Evolutionary conservation across 2,797 vertebrate species (phyloP).

Genomic region (Corythornis leucogaster): DNA sequence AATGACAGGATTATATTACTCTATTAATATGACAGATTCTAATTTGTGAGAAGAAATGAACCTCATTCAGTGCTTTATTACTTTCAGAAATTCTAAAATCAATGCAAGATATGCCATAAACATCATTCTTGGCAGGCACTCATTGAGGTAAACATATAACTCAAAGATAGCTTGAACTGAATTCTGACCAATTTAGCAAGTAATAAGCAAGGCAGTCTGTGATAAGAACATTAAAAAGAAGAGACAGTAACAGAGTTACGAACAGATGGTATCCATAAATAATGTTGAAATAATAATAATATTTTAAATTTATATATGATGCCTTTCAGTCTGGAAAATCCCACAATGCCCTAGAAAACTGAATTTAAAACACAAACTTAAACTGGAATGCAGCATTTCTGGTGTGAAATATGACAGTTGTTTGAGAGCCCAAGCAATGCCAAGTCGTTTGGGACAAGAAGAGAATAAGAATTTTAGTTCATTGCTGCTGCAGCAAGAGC

Average conservation of each 20-base stretch:
- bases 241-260: constrained; percentile 42
- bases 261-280: constrained; percentile 64
- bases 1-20: constrained; percentile 51
- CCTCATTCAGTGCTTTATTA: constrained; percentile 59
- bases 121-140: constrained; percentile 59
- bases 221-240: constrained; percentile 61
- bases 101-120: constrained; percentile 65
- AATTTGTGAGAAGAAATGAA: constrained; percentile 71
- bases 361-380: constrained; percentile 40
- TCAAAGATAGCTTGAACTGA: constrained; percentile 62
- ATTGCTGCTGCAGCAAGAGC: constrained; percentile 3
- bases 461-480: constrained; percentile 47
- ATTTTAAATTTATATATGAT: constrained; percentile 67
- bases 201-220: constrained; percentile 56
- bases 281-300: constrained; percentile 65
- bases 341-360: constrained; percentile 41
- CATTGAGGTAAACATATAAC: constrained; percentile 68
- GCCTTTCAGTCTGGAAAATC: constrained; percentile 56
- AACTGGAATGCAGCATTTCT: constrained; percentile 41
- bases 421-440: constrained; percentile 46
- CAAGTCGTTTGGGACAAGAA: constrained; percentile 49
- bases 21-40: constrained; percentile 66
- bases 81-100: constrained; percentile 70
- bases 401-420: constrained; percentile 60
- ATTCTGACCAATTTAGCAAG: constrained; percentile 66